Conservation (phyloP, 2,888 invertebrate genomes). For the Xylophagus ater region DNA sequence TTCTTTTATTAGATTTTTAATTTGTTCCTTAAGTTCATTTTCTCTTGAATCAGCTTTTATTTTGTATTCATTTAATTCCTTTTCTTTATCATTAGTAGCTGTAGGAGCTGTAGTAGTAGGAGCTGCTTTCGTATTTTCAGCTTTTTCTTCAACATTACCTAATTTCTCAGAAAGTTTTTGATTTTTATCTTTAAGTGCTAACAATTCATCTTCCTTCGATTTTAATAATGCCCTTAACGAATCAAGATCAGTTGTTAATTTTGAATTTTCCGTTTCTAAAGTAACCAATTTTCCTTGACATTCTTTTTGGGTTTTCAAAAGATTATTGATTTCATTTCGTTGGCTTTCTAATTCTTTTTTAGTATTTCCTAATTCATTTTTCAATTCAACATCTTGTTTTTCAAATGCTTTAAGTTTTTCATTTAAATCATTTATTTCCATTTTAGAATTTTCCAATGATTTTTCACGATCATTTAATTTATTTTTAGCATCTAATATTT, state of each 20-base stretch:
- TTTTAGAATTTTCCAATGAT: background rate
- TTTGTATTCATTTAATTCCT: background rate
- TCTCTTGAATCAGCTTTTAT: background rate
- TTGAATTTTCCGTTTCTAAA: constrained; percentile 1
- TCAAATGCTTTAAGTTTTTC: background rate
- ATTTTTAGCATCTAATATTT: background rate
- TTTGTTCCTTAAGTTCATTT: background rate
- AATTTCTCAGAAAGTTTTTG: background rate
- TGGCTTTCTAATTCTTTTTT: constrained; percentile 9
- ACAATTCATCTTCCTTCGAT: constrained; percentile 1
- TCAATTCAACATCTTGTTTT: background rate
- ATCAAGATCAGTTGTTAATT: constrained; percentile 1
- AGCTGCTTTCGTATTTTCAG: background rate
- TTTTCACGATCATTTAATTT: constrained; percentile 1
- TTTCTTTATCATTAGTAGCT: background rate
- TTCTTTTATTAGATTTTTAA: background rate
- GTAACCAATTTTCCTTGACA: constrained; percentile 1
- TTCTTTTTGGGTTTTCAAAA: constrained; percentile 5
- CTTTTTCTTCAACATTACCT: background rate
- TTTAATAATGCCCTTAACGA: background rate
- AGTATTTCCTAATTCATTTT: constrained; percentile 5
- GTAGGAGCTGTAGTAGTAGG: background rate
- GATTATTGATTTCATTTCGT: constrained; percentile 7
- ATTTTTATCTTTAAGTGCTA: background rate
- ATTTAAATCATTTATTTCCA: background rate